A percentile compares a stretch with the other conserved stretches of the same genome.
These are phyloP conservation scores for Cochlearius cochlearius DNA, from an alignment of 2,113 vertebrate species.

Conservation along the genomic window DNA sequence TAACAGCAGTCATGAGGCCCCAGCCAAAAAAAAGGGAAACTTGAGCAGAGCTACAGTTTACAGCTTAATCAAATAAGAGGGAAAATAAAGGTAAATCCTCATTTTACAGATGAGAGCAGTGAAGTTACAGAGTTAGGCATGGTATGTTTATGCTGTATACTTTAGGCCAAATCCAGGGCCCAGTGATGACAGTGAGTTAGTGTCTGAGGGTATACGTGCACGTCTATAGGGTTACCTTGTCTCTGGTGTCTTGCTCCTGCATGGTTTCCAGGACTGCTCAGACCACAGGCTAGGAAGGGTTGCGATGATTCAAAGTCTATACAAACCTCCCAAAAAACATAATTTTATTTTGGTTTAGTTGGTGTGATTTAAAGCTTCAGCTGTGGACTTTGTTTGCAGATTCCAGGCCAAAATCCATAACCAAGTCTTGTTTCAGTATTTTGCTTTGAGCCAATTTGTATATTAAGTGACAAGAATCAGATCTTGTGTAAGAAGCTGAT, in stretches of 20 bases:
- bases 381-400: not conserved
- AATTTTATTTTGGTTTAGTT: not conserved
- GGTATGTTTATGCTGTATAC: not conserved
- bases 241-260: not conserved
- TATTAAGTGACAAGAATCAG: not conserved
- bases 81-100: not conserved
- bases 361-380: not conserved
- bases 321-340: not conserved
- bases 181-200: too few relatives aligned
- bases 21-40: not conserved
- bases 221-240: not conserved
- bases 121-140: not conserved
- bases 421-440: not conserved
- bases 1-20: not conserved
- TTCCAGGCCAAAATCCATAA: not conserved
- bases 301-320: not conserved
- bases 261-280: not conserved
- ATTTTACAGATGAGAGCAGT: not conserved
- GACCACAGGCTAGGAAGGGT: not conserved
- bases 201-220: accelerated
- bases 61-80: not conserved
- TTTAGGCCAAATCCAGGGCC: not conserved
- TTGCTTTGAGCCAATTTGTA: not conserved
- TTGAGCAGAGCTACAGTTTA: not conserved
- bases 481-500: not conserved